phyloP scores from a whole-genome alignment of 2,888 invertebrate genomes.

The Amblyjoppa proteus region DNA sequence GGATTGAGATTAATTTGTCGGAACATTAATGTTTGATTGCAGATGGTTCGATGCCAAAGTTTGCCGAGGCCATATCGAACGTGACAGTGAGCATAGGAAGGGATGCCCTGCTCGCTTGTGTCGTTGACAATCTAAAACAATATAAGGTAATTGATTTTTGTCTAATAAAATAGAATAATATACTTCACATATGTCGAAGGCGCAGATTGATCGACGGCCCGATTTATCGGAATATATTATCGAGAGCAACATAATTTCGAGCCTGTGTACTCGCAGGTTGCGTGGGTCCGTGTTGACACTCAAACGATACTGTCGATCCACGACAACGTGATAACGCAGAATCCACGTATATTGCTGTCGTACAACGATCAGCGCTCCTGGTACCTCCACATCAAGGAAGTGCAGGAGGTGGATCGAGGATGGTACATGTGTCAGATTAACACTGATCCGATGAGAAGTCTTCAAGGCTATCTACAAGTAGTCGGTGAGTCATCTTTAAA shows the following conservation, averaged over 20 bases:
- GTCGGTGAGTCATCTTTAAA: conserved; percentile 89
- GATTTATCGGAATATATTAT: neutral
- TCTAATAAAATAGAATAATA: neutral
- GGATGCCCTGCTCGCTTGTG: conserved; percentile 94
- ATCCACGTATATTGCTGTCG: conserved; percentile 94
- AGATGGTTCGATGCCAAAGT: conserved; percentile 91
- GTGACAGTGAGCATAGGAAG: conserved; percentile 95
- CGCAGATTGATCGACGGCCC: neutral
- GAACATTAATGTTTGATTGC: conserved; percentile 74
- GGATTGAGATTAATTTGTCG: conserved; percentile 44
- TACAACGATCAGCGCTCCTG: conserved; percentile 96
- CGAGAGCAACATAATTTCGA: neutral
- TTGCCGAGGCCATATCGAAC: conserved; percentile 95
- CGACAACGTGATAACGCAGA: conserved; percentile 96
- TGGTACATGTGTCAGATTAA: conserved; percentile 98
- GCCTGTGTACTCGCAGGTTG: conserved; percentile 88
- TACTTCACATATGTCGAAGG: neutral
- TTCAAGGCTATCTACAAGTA: conserved; percentile 95
- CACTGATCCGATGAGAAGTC: conserved; percentile 96
- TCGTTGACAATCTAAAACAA: conserved; percentile 94
- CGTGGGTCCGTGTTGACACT: conserved; percentile 97
- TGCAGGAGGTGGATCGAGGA: conserved; percentile 94
- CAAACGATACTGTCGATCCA: conserved; percentile 97
- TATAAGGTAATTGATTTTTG: conserved; percentile 90
- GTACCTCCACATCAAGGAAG: conserved; percentile 95